Conservation (phyloP, 2,113 vertebrate genomes). For the Onychostoma macrolepis region DNA sequence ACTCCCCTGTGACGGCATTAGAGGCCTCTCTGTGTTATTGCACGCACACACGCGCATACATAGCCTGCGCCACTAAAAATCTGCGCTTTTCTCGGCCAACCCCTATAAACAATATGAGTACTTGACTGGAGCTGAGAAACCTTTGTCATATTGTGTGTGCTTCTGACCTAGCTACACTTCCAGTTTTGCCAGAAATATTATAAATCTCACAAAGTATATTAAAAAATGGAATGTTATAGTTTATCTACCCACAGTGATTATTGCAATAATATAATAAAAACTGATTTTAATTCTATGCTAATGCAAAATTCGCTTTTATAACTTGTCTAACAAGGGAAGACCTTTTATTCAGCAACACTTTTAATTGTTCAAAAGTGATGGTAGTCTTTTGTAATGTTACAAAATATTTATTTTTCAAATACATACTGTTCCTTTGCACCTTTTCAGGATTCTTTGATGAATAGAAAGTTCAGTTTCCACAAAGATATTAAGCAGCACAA, state of each 20-base stretch:
- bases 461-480: not conserved
- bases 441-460: too few species aligned
- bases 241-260: not conserved
- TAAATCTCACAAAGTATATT: not conserved
- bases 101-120: slow-evolving; percentile 17
- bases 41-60: slow-evolving; percentile 21
- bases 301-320: not conserved
- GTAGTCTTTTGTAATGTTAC: not conserved
- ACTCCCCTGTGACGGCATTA: slow-evolving; percentile 51
- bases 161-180: not conserved
- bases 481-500: not conserved
- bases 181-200: not conserved
- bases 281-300: not conserved
- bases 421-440: not conserved
- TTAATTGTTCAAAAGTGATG: not conserved
- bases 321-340: not conserved
- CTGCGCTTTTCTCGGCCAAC: not conserved
- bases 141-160: not conserved
- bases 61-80: slow-evolving; percentile 3
- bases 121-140: not conserved
- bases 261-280: too few species aligned
- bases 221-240: too few species aligned
- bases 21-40: slow-evolving; percentile 21
- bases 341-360: not conserved
- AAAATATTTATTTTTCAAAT: not conserved